A percentile compares a stretch with the other conserved stretches of the same genome.
phyloP scores from a whole-genome alignment of 2,888 invertebrate genomes.

The Caenorhabditis becei region DNA sequence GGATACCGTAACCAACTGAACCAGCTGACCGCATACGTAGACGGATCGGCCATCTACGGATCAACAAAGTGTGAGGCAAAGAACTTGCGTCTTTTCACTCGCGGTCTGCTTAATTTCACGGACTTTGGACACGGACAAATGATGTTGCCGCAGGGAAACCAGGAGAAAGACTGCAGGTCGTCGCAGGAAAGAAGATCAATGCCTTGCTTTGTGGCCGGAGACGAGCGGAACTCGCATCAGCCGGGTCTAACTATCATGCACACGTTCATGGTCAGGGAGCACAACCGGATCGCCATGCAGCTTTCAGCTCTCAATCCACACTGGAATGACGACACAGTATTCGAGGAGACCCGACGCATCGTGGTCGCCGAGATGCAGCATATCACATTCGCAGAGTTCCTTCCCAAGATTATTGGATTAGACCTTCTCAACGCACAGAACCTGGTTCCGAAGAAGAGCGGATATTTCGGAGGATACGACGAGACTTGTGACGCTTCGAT shows the following conservation, averaged over 20 bases:
- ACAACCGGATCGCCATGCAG: slow-evolving; percentile 79
- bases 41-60: slow-evolving; percentile 90
- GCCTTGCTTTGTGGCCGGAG: slow-evolving; percentile 80
- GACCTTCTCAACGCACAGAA: slow-evolving; percentile 84
- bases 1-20: slow-evolving; percentile 79
- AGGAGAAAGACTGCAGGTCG: slow-evolving; percentile 81
- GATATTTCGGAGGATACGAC: slow-evolving; percentile 84
- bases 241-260: slow-evolving; percentile 81
- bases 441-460: slow-evolving; percentile 87
- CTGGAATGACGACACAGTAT: slow-evolving; percentile 82
- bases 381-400: slow-evolving; percentile 83
- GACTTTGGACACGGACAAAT: slow-evolving; percentile 76
- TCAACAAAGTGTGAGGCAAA: slow-evolving; percentile 91
- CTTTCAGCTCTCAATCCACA: slow-evolving; percentile 78
- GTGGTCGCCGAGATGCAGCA: slow-evolving; percentile 85
- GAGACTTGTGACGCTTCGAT: slow-evolving; percentile 87
- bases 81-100: slow-evolving; percentile 87
- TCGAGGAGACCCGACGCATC: slow-evolving; percentile 83
- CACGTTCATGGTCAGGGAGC: slow-evolving; percentile 81
- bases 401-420: slow-evolving; percentile 91
- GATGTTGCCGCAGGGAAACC: slow-evolving; percentile 81
- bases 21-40: slow-evolving; percentile 89
- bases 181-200: slow-evolving; percentile 71
- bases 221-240: slow-evolving; percentile 79
- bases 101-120: slow-evolving; percentile 81